A percentile compares a stretch with the other conserved stretches of the same genome.
Evolutionary conservation across 2,797 vertebrate species (phyloP).

Genomic region (Champsocephalus gunnari): DNA sequence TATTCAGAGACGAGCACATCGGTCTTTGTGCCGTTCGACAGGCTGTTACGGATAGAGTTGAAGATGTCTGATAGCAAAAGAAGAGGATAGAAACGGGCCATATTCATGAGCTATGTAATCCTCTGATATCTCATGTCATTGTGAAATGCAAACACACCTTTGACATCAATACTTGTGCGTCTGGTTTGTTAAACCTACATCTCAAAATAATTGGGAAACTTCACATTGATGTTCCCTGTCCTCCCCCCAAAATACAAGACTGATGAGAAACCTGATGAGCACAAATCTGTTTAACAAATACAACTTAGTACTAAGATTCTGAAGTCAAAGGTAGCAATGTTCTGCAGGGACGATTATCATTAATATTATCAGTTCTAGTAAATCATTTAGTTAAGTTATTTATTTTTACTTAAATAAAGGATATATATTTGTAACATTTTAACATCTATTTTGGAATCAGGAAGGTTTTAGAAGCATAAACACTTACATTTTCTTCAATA

Average conservation of each 20-base stretch:
- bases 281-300: slow-evolving; percentile 3
- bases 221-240: not conserved
- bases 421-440: not conserved
- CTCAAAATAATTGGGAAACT: not conserved
- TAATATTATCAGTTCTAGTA: not conserved
- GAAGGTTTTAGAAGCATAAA: not conserved
- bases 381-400: not conserved
- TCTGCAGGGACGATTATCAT: not conserved
- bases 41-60: slow-evolving; percentile 52
- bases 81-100: slow-evolving; percentile 38
- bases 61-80: slow-evolving; percentile 43
- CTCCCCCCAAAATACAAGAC: too few relatives aligned
- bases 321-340: not conserved
- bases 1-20: slow-evolving; percentile 38
- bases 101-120: slow-evolving; percentile 71
- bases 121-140: slow-evolving; percentile 61
- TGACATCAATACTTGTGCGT: slow-evolving; percentile 45
- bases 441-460: not conserved
- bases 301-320: not conserved
- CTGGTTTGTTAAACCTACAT: slow-evolving; percentile 32
- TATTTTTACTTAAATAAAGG: too few relatives aligned
- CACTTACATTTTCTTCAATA: not conserved
- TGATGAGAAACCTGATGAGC: slow-evolving; percentile 15
- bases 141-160: slow-evolving; percentile 55
- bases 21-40: slow-evolving; percentile 49